Conservation (phyloP, 2,888 invertebrate species). For the Pyrocoelia pectoralis region DNA sequence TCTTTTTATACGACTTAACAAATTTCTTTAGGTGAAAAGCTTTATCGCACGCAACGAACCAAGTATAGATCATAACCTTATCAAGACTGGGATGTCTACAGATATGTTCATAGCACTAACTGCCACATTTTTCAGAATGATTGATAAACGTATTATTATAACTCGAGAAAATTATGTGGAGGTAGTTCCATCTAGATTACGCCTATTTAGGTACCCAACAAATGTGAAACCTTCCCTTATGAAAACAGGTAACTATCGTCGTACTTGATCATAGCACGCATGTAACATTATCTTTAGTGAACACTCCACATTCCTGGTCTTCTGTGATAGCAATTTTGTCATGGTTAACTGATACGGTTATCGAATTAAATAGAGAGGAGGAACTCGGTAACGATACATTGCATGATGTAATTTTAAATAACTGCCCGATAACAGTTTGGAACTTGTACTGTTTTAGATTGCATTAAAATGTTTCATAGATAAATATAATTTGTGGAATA, state of each 20-base stretch:
- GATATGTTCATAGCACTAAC: slow-evolving; percentile 23
- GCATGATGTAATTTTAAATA: slow-evolving; percentile 10
- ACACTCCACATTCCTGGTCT: slow-evolving; percentile 32
- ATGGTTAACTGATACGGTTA: slow-evolving; percentile 22
- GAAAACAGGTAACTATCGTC: slow-evolving; percentile 33
- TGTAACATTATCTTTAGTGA: slow-evolving; percentile 14
- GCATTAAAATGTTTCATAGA: slow-evolving; percentile 2
- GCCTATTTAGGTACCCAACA: slow-evolving; percentile 17
- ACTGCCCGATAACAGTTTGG: not conserved
- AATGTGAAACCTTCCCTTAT: slow-evolving; percentile 28
- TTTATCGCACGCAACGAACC: slow-evolving; percentile 13
- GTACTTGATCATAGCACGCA: too few relatives aligned
- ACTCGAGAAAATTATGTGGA: slow-evolving; percentile 28
- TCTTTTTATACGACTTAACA: not conserved
- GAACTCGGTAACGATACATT: not conserved
- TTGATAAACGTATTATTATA: slow-evolving; percentile 26
- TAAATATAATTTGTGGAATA: not conserved
- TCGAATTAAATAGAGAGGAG: not conserved
- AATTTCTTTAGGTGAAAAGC: slow-evolving; percentile 18
- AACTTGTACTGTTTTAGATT: not conserved
- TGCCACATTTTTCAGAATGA: slow-evolving; percentile 11
- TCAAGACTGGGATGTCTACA: slow-evolving; percentile 27
- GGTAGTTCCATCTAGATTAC: slow-evolving; percentile 24
- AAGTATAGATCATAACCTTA: not conserved
- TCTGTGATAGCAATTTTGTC: slow-evolving; percentile 24